Percentiles rank a stretch among this genome's conserved stretches.
These are phyloP conservation scores for Subacronicta megacephala DNA, from an alignment of 2,888 invertebrate species.

Conservation along the genomic window DNA sequence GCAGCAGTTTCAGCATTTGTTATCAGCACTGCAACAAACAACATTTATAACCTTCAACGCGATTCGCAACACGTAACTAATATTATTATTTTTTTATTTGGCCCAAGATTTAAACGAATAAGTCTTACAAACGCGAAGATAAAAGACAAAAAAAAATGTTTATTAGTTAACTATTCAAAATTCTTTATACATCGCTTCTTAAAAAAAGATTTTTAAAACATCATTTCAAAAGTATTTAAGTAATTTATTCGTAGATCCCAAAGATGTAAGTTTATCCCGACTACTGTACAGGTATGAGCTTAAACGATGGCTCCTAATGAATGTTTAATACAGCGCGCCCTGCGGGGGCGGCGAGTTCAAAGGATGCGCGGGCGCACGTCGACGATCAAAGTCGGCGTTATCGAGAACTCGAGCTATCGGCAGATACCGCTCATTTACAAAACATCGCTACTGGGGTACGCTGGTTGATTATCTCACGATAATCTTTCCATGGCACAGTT, in stretches of 20 bases:
- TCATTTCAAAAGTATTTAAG: constrained; percentile 24
- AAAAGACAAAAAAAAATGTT: constrained; percentile 2
- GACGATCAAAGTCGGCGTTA: constrained; percentile 82
- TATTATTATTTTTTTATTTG: background rate
- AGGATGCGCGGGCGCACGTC: constrained; percentile 66
- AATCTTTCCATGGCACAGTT: constrained; percentile 41
- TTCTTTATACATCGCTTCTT: constrained; percentile 10
- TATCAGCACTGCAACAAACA: constrained; percentile 21
- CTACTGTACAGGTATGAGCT: constrained; percentile 63
- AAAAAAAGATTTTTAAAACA: constrained; percentile 41
- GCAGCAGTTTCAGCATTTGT: background rate
- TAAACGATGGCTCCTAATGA: constrained; percentile 76
- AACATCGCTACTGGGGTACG: constrained; percentile 79
- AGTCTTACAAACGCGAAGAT: background rate
- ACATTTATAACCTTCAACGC: constrained; percentile 3
- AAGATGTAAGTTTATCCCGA: constrained; percentile 43
- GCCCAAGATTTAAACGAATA: background rate
- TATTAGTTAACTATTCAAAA: constrained; percentile 23
- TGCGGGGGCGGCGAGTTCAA: constrained; percentile 81
- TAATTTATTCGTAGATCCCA: constrained; percentile 42
- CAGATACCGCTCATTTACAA: constrained; percentile 73
- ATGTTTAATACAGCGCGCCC: constrained; percentile 78
- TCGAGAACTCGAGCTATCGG: constrained; percentile 78
- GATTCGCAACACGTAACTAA: background rate
- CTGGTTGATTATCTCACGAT: constrained; percentile 54